Percentiles rank a stretch among this genome's conserved stretches.
These are phyloP conservation scores for Drosophila quadrilineata DNA, from an alignment of 1,140 invertebrate genomes.

Conservation along the genomic window DNA sequence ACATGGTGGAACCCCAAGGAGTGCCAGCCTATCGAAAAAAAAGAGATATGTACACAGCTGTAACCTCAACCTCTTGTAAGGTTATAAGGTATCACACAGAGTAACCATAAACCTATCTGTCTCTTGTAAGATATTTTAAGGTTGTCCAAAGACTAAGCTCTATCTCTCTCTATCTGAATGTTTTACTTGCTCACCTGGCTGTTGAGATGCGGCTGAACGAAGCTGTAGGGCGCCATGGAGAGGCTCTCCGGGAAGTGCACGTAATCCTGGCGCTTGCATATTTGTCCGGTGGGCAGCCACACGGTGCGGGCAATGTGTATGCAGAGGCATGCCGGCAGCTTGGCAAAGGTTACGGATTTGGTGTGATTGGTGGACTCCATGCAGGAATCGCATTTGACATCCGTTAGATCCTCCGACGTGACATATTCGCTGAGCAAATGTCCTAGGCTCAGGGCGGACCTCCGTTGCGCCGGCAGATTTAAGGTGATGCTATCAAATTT, in stretches of 20 bases:
- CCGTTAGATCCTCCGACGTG: conserved; percentile 90
- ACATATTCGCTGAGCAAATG: conserved; percentile 91
- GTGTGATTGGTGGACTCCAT: conserved; percentile 85
- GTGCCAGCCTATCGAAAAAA: conserved; percentile 77
- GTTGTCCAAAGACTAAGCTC: too few species aligned
- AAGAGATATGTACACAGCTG: background rate
- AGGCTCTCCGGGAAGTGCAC: conserved; percentile 93
- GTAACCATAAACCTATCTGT: too few species aligned
- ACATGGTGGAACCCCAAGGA: conserved; percentile 80
- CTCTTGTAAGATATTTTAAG: too few species aligned
- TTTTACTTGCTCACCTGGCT: conserved; percentile 82
- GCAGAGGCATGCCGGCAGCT: conserved; percentile 83
- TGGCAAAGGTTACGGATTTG: conserved; percentile 93
- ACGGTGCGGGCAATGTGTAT: conserved; percentile 93
- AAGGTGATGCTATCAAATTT: conserved; percentile 94
- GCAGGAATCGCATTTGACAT: conserved; percentile 92
- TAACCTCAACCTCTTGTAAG: too few species aligned
- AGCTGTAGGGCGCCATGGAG: conserved; percentile 89
- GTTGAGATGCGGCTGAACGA: conserved; percentile 83
- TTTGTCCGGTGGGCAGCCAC: conserved; percentile 88
- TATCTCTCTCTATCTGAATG: too few species aligned
- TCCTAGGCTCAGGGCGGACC: conserved; percentile 79
- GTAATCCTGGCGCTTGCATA: conserved; percentile 92
- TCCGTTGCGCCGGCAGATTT: conserved; percentile 84
- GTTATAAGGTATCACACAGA: too few species aligned